A percentile compares a stretch with the other conserved stretches of the same genome.
phyloP scores from a whole-genome alignment of 2,797 vertebrate genomes.

The Enteromius afrohamiltoni region DNA sequence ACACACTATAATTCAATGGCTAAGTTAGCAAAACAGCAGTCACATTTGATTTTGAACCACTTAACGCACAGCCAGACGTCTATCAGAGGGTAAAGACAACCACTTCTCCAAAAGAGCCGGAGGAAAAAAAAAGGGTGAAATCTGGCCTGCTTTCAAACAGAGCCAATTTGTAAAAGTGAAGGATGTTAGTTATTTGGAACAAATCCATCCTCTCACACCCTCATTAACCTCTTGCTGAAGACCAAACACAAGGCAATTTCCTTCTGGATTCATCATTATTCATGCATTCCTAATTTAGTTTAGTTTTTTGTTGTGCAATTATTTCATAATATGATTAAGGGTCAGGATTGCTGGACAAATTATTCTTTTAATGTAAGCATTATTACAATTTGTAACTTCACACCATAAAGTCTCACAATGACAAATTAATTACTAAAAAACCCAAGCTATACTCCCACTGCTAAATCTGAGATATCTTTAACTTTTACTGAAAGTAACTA shows the following conservation, averaged over 20 bases:
- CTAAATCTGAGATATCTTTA: background rate
- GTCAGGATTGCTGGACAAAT: background rate
- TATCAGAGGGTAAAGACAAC: background rate
- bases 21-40: conserved; percentile 1
- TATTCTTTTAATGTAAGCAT: background rate
- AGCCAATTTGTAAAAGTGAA: conserved; percentile 24
- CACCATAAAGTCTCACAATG: background rate
- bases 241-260: conserved; percentile 21
- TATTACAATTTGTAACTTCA: background rate
- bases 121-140: background rate
- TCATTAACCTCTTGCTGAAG: conserved; percentile 36
- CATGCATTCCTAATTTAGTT: conserved; percentile 22
- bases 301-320: conserved; percentile 4
- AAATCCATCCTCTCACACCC: conserved; percentile 7
- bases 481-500: background rate
- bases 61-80: background rate
- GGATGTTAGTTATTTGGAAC: conserved; percentile 33
- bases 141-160: background rate
- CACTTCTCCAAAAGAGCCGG: background rate
- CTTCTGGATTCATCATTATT: conserved; percentile 21
- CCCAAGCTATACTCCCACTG: background rate
- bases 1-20: background rate
- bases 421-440: background rate
- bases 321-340: background rate
- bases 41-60: background rate